Percentiles rank a stretch among this genome's conserved stretches.
These are phyloP conservation scores for Delichon dasypus DNA, from an alignment of 2,797 vertebrate genomes.

Conservation along the genomic window DNA sequence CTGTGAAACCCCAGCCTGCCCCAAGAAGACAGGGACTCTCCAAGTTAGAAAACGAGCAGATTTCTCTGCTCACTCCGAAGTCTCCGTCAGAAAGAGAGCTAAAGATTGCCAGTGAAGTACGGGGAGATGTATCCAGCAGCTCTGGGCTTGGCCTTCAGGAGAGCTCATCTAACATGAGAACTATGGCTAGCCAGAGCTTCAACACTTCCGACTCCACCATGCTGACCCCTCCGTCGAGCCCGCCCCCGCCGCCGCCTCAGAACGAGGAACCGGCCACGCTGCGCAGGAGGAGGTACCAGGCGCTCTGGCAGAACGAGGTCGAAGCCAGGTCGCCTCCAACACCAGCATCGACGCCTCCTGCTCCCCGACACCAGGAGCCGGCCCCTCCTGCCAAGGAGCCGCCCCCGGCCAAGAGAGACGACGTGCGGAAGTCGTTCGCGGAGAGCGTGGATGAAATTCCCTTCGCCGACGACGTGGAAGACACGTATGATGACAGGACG, in stretches of 20 bases:
- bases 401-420: conserved; percentile 71
- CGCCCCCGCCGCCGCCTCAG: conserved; percentile 89
- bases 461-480: conserved; percentile 95
- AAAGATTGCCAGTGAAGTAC: conserved; percentile 78
- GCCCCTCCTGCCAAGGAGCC: conserved; percentile 67
- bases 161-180: conserved; percentile 85
- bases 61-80: conserved; percentile 75
- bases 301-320: conserved; percentile 78
- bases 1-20: conserved; percentile 76
- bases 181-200: conserved; percentile 85
- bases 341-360: conserved; percentile 49
- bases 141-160: conserved; percentile 90
- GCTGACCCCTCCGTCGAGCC: conserved; percentile 96
- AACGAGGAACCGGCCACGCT: conserved; percentile 91
- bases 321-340: conserved; percentile 53
- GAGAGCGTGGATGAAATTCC: conserved; percentile 97
- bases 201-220: conserved; percentile 91
- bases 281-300: conserved; percentile 78
- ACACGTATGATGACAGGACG: conserved; percentile 87
- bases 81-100: conserved; percentile 79
- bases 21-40: conserved; percentile 84
- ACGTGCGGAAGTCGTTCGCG: conserved; percentile 89
- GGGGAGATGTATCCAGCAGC: conserved; percentile 88
- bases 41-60: conserved; percentile 81
- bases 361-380: conserved; percentile 57